A percentile compares a stretch with the other conserved stretches of the same genome.
Evolutionary conservation across 2,888 invertebrate genomes (phyloP).

Genomic region (Hypomecis punctinalis): DNA sequence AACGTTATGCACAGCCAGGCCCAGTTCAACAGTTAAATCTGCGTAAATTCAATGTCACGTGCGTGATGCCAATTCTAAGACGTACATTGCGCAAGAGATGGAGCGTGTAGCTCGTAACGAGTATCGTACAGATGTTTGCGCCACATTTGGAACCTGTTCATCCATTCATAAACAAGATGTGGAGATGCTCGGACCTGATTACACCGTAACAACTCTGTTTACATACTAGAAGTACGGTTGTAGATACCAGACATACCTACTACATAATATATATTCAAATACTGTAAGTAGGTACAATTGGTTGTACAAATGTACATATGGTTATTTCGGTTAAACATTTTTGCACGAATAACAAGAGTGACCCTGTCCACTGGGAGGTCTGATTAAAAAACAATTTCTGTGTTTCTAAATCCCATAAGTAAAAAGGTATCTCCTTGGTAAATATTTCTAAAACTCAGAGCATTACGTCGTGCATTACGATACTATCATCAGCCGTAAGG

Average conservation of each 20-base stretch:
- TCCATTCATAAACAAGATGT: conserved; percentile 31
- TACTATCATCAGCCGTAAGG: too few relatives aligned
- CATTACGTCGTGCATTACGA: too few relatives aligned
- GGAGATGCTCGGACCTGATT: conserved; percentile 20
- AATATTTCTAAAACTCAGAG: too few relatives aligned
- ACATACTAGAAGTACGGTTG: not conserved
- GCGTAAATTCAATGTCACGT: conserved; percentile 59
- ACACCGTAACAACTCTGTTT: conserved; percentile 10
- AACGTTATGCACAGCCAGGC: conserved; percentile 31
- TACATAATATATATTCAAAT: not conserved
- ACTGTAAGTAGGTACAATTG: too few relatives aligned
- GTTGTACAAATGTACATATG: too few relatives aligned
- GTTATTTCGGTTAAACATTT: too few relatives aligned
- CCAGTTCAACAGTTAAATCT: conserved; percentile 47
- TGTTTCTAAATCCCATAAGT: too few relatives aligned
- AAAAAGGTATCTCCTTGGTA: too few relatives aligned
- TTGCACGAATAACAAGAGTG: too few relatives aligned
- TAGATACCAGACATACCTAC: not conserved
- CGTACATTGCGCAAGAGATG: conserved; percentile 54
- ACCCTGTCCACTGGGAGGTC: too few relatives aligned
- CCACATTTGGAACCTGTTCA: conserved; percentile 28
- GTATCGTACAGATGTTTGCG: conserved; percentile 37
- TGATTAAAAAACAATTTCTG: too few relatives aligned
- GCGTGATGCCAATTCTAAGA: conserved; percentile 55
- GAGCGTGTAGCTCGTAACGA: conserved; percentile 31